phyloP scores from a whole-genome alignment of 2,113 vertebrate species.

The Eclectus roratus region DNA sequence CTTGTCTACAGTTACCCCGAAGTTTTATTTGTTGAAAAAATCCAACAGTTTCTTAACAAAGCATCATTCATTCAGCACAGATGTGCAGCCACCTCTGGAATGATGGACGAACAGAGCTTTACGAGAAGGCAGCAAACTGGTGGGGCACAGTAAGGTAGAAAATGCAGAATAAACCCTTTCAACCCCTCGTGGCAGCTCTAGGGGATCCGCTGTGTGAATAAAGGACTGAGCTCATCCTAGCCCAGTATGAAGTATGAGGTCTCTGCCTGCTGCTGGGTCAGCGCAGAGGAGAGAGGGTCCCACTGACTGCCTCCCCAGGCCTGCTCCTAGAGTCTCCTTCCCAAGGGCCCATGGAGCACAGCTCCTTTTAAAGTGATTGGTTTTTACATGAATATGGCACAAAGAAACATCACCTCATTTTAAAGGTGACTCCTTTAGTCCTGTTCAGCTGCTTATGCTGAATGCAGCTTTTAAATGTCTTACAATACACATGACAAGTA shows the following conservation, averaged over 20 bases:
- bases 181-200: fast-evolving
- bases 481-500: slow-evolving; percentile 56
- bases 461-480: slow-evolving; percentile 58
- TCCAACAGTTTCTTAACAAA: neutral
- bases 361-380: neutral
- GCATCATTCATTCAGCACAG: neutral
- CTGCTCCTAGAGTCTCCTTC: neutral
- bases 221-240: neutral
- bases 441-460: slow-evolving; percentile 26
- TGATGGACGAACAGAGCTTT: neutral
- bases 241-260: neutral
- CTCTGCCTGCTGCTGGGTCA: neutral
- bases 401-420: neutral
- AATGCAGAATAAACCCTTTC: neutral
- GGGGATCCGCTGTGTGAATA: neutral
- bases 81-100: neutral
- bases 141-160: neutral
- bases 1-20: neutral
- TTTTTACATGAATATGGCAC: neutral
- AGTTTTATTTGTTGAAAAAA: neutral
- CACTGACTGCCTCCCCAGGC: neutral
- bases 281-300: neutral
- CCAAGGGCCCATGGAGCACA: neutral
- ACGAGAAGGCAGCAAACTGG: neutral
- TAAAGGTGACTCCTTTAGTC: neutral